Conservation (phyloP, 1,140 invertebrate genomes). For the Saccostrea cuccullata region DNA sequence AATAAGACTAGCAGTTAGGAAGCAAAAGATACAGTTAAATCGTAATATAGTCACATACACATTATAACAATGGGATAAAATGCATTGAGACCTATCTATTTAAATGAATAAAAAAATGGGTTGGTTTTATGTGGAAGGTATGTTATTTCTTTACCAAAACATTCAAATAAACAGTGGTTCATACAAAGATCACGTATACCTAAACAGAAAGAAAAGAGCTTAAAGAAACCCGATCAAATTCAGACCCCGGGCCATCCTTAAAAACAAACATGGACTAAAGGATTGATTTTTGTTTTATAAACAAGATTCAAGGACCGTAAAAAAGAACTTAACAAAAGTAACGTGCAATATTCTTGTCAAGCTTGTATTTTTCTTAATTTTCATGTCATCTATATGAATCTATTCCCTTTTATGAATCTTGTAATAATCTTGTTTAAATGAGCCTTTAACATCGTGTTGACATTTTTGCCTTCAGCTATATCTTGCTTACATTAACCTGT, state of each 20-base stretch:
- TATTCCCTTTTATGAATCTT: background rate
- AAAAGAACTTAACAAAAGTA: background rate
- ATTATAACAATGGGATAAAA: background rate
- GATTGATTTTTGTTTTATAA: background rate
- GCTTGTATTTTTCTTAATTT: background rate
- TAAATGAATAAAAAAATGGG: too few species aligned
- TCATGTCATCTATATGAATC: background rate
- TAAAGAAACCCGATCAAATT: conserved; percentile 2
- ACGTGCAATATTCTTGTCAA: background rate
- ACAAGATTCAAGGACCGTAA: background rate
- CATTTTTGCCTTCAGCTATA: conserved; percentile 5
- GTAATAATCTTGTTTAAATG: background rate
- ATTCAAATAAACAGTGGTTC: background rate
- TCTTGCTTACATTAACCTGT: background rate
- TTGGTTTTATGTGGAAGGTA: background rate
- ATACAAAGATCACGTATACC: background rate
- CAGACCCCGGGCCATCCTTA: conserved; percentile 10
- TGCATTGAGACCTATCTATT: too few species aligned
- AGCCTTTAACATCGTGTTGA: background rate
- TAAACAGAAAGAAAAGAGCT: conserved; percentile 1
- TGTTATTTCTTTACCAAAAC: background rate
- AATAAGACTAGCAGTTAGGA: background rate
- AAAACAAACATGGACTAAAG: conserved; percentile 8
- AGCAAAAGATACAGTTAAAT: background rate
- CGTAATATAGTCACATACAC: background rate